These are phyloP conservation scores for Papilio glaucus DNA, from an alignment of 1,140 invertebrate species.

Conservation along the genomic window DNA sequence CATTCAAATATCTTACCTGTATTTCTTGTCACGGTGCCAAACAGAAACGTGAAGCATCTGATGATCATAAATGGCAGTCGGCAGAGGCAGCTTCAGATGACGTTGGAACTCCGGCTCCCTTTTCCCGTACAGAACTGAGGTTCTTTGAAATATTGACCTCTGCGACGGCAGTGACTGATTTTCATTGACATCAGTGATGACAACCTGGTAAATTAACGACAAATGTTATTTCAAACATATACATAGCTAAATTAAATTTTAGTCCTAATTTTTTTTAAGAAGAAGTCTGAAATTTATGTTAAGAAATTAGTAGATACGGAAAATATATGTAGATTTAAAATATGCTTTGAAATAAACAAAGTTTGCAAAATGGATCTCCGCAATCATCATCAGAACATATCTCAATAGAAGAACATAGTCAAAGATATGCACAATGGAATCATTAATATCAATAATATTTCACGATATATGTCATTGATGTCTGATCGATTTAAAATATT, in stretches of 20 bases:
- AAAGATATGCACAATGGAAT: no score
- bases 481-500: not conserved
- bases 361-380: no score
- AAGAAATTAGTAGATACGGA: no score
- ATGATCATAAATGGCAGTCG: conserved; percentile 68
- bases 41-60: conserved; percentile 75
- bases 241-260: no score
- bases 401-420: no score
- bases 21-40: conserved; percentile 79
- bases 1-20: conserved; percentile 63
- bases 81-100: conserved; percentile 70
- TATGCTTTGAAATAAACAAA: no score
- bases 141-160: conserved; percentile 76
- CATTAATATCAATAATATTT: no score
- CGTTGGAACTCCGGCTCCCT: conserved; percentile 77
- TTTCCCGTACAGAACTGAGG: conserved; percentile 77
- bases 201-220: conserved; percentile 55
- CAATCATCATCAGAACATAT: no score
- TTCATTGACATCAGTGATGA: conserved; percentile 71
- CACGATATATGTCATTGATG: not conserved
- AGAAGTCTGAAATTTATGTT: no score
- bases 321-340: no score
- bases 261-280: no score
- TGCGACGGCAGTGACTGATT: conserved; percentile 67
- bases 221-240: conserved; percentile 22